A percentile compares a stretch with the other conserved stretches of the same genome.
Evolutionary conservation across 2,797 vertebrate genomes (phyloP).

Genomic region (Crenichthys baileyi): DNA sequence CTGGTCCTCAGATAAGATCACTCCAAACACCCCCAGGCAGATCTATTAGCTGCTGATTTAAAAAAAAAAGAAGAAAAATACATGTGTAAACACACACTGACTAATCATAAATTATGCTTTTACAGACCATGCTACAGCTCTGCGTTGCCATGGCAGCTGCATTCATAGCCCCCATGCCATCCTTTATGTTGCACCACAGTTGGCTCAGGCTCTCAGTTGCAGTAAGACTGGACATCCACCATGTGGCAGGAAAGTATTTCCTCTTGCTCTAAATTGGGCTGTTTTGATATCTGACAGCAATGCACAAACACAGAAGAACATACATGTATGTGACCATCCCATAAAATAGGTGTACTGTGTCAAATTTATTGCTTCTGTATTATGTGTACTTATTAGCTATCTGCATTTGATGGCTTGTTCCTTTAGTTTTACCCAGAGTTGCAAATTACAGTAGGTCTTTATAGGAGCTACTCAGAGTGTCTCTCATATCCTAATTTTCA

Average conservation of each 20-base stretch:
- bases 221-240: constrained; percentile 63
- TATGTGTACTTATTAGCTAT: constrained; percentile 5
- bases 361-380: background rate
- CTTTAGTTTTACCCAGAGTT: constrained; percentile 10
- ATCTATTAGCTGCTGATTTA: constrained; percentile 58
- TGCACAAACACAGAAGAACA: background rate
- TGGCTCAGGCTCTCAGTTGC: constrained; percentile 46
- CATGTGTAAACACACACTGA: constrained; percentile 63
- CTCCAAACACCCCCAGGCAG: constrained; percentile 13
- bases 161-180: constrained; percentile 65
- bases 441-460: constrained; percentile 31
- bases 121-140: constrained; percentile 62
- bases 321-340: background rate
- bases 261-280: constrained; percentile 1
- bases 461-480: constrained; percentile 42
- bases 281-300: constrained; percentile 33
- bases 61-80: constrained; percentile 47
- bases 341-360: constrained; percentile 7
- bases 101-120: constrained; percentile 70
- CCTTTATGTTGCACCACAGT: constrained; percentile 65
- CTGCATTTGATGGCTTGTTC: background rate
- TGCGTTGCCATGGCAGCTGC: constrained; percentile 81
- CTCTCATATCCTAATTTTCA: constrained; percentile 59
- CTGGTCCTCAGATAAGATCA: constrained; percentile 37
- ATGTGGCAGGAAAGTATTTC: constrained; percentile 72